These are phyloP conservation scores for Dryomyza anilis DNA, from an alignment of 2,888 invertebrate species.

Conservation along the genomic window DNA sequence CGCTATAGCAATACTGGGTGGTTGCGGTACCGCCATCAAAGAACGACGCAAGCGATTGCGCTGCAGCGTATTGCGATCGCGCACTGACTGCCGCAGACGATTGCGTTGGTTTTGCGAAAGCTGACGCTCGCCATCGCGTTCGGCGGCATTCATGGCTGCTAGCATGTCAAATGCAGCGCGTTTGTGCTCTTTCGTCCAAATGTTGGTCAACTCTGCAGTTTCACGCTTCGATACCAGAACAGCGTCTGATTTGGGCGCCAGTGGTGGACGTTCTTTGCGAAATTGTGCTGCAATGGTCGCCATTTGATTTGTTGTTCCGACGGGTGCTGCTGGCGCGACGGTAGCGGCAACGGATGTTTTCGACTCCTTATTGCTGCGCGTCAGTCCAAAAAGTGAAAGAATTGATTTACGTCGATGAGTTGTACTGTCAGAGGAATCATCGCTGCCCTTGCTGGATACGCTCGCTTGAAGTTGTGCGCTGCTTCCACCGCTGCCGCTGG, in stretches of 20 bases:
- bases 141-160: constrained; percentile 57
- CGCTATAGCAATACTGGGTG: constrained; percentile 24
- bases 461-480: constrained; percentile 45
- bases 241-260: constrained; percentile 17
- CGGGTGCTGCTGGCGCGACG: not conserved
- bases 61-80: constrained; percentile 50
- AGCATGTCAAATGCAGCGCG: constrained; percentile 58
- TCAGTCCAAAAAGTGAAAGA: constrained; percentile 50
- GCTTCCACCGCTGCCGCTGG: constrained; percentile 16
- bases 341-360: not conserved
- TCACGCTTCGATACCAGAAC: constrained; percentile 36
- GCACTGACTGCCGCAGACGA: constrained; percentile 50
- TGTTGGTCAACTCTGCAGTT: constrained; percentile 42
- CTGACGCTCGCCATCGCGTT: not conserved
- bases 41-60: constrained; percentile 50
- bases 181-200: constrained; percentile 58
- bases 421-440: constrained; percentile 47
- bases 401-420: constrained; percentile 52
- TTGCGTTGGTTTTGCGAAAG: constrained; percentile 39
- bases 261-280: constrained; percentile 9
- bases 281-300: no score
- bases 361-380: constrained; percentile 40
- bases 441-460: constrained; percentile 49
- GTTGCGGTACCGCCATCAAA: constrained; percentile 35
- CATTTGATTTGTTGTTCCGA: no score